Percentiles rank a stretch among this genome's conserved stretches.
Evolutionary conservation across 1,140 invertebrate species (phyloP).

Genomic region (Drosophila sulfurigaster): DNA sequence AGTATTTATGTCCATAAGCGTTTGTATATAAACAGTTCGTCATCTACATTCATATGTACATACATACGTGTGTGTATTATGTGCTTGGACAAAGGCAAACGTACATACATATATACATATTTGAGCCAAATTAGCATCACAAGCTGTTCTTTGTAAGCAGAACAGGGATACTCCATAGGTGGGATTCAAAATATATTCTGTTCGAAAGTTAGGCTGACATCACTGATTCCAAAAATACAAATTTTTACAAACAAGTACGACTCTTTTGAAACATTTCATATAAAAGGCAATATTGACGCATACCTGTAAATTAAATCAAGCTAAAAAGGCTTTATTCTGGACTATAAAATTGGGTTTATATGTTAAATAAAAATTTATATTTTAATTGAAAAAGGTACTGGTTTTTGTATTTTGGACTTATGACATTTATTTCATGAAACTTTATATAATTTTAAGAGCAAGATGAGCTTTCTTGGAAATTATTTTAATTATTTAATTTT

Average conservation of each 20-base stretch:
- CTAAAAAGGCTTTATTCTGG: neutral
- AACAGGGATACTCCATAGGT: neutral
- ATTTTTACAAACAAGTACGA: neutral
- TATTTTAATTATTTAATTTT: too few relatives aligned
- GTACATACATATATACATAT: neutral
- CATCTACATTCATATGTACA: neutral
- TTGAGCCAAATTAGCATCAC: slow-evolving; percentile 6
- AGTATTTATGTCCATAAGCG: slow-evolving; percentile 19
- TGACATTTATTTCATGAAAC: too few relatives aligned
- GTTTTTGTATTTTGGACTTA: too few relatives aligned
- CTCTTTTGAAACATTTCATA: neutral
- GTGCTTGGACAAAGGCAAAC: slow-evolving; percentile 19
- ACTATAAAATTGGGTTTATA: neutral
- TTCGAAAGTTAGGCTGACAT: neutral
- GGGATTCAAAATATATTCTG: neutral
- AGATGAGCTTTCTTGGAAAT: too few relatives aligned
- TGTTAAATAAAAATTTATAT: too few relatives aligned
- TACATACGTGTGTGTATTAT: slow-evolving; percentile 7
- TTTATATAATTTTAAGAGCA: too few relatives aligned
- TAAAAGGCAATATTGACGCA: neutral
- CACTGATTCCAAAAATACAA: neutral
- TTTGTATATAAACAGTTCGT: neutral
- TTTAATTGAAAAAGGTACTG: too few relatives aligned
- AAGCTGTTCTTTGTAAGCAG: slow-evolving; percentile 10
- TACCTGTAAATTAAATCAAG: neutral